Conservation (phyloP, 2,113 vertebrate genomes). For the Hemiscyllium ocellatum region DNA sequence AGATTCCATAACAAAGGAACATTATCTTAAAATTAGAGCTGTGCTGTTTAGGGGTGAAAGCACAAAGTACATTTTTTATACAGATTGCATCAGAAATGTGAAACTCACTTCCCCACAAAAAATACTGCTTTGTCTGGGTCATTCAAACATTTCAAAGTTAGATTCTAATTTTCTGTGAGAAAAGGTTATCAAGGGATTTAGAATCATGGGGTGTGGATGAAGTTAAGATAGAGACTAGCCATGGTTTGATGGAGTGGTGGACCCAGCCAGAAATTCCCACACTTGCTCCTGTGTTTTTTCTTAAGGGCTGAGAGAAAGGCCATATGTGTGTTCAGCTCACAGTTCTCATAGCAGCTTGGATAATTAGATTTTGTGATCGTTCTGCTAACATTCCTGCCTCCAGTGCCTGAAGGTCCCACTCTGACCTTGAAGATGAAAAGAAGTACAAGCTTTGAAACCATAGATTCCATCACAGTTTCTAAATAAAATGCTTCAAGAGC, state of each 20-base stretch:
- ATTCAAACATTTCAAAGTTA: not conserved
- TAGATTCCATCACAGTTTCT: too few relatives aligned
- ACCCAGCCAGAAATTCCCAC: not conserved
- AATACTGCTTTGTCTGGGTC: not conserved
- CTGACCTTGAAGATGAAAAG: too few relatives aligned
- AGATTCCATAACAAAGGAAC: too few relatives aligned
- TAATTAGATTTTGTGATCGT: too few relatives aligned
- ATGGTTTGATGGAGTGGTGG: not conserved
- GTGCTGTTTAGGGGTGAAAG: not conserved
- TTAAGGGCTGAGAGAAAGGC: not conserved
- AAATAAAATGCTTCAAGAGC: too few relatives aligned
- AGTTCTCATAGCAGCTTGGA: too few relatives aligned
- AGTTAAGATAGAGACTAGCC: not conserved
- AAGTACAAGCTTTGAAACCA: too few relatives aligned
- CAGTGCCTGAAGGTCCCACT: too few relatives aligned
- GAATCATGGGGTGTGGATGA: not conserved
- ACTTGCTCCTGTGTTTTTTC: not conserved
- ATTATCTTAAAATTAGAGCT: too few relatives aligned
- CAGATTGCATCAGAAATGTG: not conserved
- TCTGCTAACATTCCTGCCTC: too few relatives aligned
- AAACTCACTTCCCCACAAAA: too few relatives aligned
- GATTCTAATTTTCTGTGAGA: not conserved
- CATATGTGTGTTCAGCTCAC: not conserved
- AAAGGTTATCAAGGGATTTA: not conserved
- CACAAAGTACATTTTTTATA: not conserved